Evolutionary conservation across 2,888 invertebrate genomes (phyloP).

Genomic region (Drosophila recens): DNA sequence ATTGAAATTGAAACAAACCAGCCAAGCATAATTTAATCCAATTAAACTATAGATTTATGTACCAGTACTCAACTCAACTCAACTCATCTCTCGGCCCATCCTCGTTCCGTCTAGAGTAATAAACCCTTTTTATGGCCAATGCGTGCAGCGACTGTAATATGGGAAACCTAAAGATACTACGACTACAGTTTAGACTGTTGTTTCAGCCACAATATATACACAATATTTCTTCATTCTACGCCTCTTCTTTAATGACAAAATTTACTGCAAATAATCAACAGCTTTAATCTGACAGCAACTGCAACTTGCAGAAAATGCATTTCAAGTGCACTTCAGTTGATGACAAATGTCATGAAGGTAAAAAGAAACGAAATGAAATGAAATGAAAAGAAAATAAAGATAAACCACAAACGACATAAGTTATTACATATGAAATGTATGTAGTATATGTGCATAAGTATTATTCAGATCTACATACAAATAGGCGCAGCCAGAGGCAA

Average conservation of each 20-base stretch:
- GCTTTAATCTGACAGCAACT: slow-evolving; percentile 49
- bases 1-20: slow-evolving; percentile 51
- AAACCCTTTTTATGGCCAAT: slow-evolving; percentile 65
- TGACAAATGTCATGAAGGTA: slow-evolving; percentile 60
- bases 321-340: slow-evolving; percentile 66
- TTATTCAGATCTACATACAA: slow-evolving; percentile 20
- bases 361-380: slow-evolving; percentile 20
- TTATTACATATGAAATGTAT: slow-evolving; percentile 49
- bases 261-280: slow-evolving; percentile 63
- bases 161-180: slow-evolving; percentile 1
- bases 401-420: slow-evolving; percentile 67
- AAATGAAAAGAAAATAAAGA: slow-evolving; percentile 38
- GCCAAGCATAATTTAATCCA: slow-evolving; percentile 77
- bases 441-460: slow-evolving; percentile 5
- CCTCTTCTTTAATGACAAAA: slow-evolving; percentile 31
- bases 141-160: slow-evolving; percentile 51
- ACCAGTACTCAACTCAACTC: slow-evolving; percentile 31
- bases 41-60: slow-evolving; percentile 74
- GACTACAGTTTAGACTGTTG: not conserved
- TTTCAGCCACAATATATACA: not conserved
- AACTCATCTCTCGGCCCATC: slow-evolving; percentile 6
- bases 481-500: slow-evolving; percentile 53
- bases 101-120: slow-evolving; percentile 6
- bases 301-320: slow-evolving; percentile 46
- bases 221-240: not conserved